Conservation (phyloP, 1,140 invertebrate genomes). For the Thalassaphorura encarpata region DNA sequence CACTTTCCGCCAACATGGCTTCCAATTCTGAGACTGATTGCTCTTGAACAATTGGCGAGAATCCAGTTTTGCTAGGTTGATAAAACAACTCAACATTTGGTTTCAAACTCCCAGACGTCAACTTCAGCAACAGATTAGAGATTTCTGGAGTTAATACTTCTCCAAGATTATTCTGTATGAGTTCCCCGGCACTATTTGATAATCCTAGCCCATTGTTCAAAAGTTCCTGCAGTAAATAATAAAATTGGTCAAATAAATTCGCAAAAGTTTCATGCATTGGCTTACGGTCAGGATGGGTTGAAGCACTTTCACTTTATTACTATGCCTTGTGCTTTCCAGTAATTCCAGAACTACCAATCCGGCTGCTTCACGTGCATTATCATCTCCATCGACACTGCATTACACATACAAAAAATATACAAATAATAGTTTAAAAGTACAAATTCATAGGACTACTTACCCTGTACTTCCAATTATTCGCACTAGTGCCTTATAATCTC, state of each 20-base stretch:
- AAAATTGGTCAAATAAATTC: background rate
- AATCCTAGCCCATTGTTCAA: slow-evolving; percentile 53
- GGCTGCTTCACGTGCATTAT: slow-evolving; percentile 35
- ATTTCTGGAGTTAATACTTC: slow-evolving; percentile 51
- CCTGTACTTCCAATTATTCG: slow-evolving; percentile 38
- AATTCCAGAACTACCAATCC: slow-evolving; percentile 46
- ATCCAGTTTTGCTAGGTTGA: background rate
- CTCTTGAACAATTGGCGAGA: background rate
- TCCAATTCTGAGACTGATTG: slow-evolving; percentile 28
- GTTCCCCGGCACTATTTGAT: slow-evolving; percentile 45
- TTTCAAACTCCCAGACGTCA: slow-evolving; percentile 50
- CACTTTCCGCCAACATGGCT: slow-evolving; percentile 44
- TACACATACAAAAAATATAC: too few relatives aligned
- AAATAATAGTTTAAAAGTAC: too few relatives aligned
- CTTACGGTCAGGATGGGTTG: slow-evolving; percentile 33
- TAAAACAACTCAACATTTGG: background rate
- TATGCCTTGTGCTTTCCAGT: slow-evolving; percentile 22
- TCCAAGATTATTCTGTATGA: slow-evolving; percentile 49
- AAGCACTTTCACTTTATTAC: slow-evolving; percentile 29
- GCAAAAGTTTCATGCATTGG: background rate
- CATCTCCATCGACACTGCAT: slow-evolving; percentile 14
- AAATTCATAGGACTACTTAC: too few relatives aligned
- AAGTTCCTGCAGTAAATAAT: slow-evolving; percentile 39
- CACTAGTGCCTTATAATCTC: slow-evolving; percentile 48
- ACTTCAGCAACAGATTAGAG: slow-evolving; percentile 47